Evolutionary conservation across 2,113 vertebrate genomes (phyloP), one percentile per base, ranked within the genome.

Genomic region (Charina bottae): DNA sequence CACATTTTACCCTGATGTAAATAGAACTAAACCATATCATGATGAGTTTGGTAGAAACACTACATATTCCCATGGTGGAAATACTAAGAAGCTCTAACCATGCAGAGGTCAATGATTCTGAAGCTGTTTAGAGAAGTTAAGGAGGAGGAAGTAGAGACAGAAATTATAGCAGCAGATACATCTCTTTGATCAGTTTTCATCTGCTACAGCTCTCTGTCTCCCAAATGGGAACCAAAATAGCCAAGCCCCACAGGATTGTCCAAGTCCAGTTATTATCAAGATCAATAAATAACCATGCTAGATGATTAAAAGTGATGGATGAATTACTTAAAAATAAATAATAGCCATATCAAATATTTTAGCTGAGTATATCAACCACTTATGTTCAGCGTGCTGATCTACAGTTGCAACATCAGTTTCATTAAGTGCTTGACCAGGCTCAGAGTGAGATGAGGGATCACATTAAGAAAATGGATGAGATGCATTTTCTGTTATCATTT

Each of bases 351-450:
- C 89, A 59, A 83, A 90, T 83, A 84, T 49, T 90, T 83, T 21
- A 58, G 26, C 11, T 42, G 55, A 28, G 15, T 28, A 84, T 55
- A 15, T 54, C 49, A n/a, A 42, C 78, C 37, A 59, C 7, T 46
- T 28, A 28, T 58, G 3, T 90, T 90, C 55, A 59, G 33, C 7
- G 15, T 83, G 37, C 37, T 46, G 72, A 55, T 24, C 72, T 85
- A 10, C 83, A 28, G 28, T 49, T 62, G 26, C 49, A 86, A 54
- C 2, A 53, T 90, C 78, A 21, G 4, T 6, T 85, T 85, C 84
- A 86, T 86, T 91, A 87, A 64, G 49, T 54, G 19, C 60, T 55
- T 87, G 84, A 87, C 60, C 60, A 72, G 60, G 15, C 84, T 91
- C 59, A 56, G 23, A 33, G 59, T 84, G 84, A 68, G 33, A 37